Conservation (phyloP, 1,140 invertebrate species). For the Aphaenogaster ashmeadi region DNA sequence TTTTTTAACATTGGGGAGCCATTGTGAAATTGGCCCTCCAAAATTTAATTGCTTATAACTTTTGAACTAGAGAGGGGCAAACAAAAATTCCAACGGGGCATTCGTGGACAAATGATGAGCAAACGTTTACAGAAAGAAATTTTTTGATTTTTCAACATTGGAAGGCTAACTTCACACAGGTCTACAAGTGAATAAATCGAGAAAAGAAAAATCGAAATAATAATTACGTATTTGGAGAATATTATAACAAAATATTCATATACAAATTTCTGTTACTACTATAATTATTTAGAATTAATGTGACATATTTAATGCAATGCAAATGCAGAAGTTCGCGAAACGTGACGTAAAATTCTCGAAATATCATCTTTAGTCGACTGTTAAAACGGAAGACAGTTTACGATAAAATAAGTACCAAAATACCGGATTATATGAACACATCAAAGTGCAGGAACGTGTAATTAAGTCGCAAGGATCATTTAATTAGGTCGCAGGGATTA, state of each 20-base stretch:
- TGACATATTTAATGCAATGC: background rate
- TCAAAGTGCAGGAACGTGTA: constrained; percentile 18
- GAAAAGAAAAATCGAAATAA: background rate
- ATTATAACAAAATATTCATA: background rate
- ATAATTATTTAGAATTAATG: constrained; percentile 28
- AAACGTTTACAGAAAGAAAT: too few species aligned
- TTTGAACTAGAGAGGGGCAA: too few species aligned
- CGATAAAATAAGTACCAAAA: constrained; percentile 12
- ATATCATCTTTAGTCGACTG: background rate
- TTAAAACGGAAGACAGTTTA: background rate
- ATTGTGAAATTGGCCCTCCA: too few species aligned
- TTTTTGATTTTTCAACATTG: too few species aligned
- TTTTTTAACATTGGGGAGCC: too few species aligned
- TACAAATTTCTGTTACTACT: background rate
- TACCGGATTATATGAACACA: constrained; percentile 7
- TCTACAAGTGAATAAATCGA: background rate
- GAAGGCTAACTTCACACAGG: too few species aligned
- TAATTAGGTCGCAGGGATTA: constrained; percentile 57
- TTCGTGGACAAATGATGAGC: too few species aligned
- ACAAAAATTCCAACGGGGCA: too few species aligned
- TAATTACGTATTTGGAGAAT: background rate
- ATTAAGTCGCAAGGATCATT: constrained; percentile 30
- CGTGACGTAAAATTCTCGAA: background rate
- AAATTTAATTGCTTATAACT: too few species aligned
- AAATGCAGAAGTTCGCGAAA: background rate